Evolutionary conservation across 2,888 invertebrate genomes (phyloP), one percentile per base, ranked within the genome.

Genomic region (Dryobotodes eremita): DNA sequence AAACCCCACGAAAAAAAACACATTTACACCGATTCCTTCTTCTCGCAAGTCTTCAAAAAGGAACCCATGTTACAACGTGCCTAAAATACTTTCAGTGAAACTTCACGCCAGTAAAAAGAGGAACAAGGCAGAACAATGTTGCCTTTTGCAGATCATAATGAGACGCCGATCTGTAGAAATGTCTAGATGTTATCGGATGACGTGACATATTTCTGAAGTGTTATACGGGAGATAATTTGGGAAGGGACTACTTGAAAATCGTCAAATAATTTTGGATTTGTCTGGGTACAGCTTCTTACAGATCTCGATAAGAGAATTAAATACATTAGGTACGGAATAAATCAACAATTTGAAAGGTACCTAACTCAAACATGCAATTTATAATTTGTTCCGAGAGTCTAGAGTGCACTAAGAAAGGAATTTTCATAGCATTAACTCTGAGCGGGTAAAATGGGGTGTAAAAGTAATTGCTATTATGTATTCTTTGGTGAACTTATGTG

Each of bases 61-160:
- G 55, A 46, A 55, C 23, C 2, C 66, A 73, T 77, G 61, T 68
- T 57, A 36, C 75, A 68, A 71, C 87, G 77, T 87, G 85, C 81
- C 70, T 75, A 61, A 85, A 80, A 85, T 84, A 55, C 42, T 68
- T 65, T 48, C 64, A 64, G 61, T 65, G n/a, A 66, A 84, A 57
- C 59, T 73, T 87, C 72, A 74, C 64, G 68, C 55, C 11, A 62
- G 71, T 81, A 89, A 89, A 89, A 89, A 89, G 61, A 46, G 59
- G 75, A 68, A 89, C 89, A 89, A 70, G 89, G 64, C 50, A 46
- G 65, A 85, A 66, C 73, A 80, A 89, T 89, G 89, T 73, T 69
- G 71, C 84, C 87, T 83, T 89, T 89, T 80, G 75, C 59, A 79
- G 83, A 73, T 65, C 80, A 84, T 89, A 89, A 89, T 87, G 87